These are phyloP conservation scores for Gymnarchus niloticus DNA, from an alignment of 2,113 vertebrate genomes.

Conservation along the genomic window DNA sequence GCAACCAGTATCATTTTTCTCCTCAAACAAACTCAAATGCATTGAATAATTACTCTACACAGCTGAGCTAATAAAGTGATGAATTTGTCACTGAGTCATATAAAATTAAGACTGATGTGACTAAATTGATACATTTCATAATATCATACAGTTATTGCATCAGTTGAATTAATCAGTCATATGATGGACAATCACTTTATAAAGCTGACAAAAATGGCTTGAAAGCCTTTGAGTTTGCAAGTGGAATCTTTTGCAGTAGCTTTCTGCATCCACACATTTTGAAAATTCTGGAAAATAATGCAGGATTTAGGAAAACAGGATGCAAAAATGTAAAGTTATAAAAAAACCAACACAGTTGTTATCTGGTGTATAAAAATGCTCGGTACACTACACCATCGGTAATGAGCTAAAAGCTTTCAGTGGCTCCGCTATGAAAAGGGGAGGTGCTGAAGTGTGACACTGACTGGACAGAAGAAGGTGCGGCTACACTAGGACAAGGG, in stretches of 20 bases:
- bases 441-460: neutral
- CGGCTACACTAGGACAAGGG: neutral
- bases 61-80: no score
- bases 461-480: neutral
- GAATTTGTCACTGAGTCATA: no score
- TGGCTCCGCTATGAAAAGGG: neutral
- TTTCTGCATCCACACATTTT: neutral
- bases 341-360: neutral
- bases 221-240: neutral
- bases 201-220: neutral
- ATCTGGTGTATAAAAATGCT: neutral
- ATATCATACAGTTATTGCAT: no score
- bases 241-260: neutral
- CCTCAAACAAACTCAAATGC: no score
- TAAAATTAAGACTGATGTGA: no score
- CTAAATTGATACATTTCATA: no score
- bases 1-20: no score
- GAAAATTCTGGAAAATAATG: neutral
- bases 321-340: neutral
- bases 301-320: neutral
- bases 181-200: no score
- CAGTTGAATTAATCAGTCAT: no score
- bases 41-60: no score
- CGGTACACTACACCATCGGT: neutral
- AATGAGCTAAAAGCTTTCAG: neutral